Evolutionary conservation across 2,113 vertebrate genomes (phyloP), one percentile per base, ranked within the genome.

Genomic region (Electrona antarctica): DNA sequence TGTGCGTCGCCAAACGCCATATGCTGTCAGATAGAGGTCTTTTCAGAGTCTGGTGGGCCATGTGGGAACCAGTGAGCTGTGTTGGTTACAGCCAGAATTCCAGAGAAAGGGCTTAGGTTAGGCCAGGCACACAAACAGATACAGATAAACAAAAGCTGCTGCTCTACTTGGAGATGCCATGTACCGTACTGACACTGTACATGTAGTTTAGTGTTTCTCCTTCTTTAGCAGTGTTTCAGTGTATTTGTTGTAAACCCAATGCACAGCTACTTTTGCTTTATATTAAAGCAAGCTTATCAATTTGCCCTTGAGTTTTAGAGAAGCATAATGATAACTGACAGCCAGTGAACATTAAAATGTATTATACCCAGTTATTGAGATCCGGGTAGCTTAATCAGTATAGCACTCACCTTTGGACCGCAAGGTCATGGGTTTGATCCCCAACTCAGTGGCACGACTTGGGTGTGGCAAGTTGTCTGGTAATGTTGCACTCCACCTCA

Each of bases 241-340:
- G 50, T 69, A 69, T 11, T 60, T 71, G 57, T 66, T 56, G 74
- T 75, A 79, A 75, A 83, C 74, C 60, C 76, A 80, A 69, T 76
- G 76, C 82, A 77, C 77, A 54, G 74, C 77, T 81, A 77, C 69
- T 41, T 41, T 41, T 81, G 79, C 69, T 75, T 71, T 61, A 56
- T 68, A 82, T 64, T 80, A 76, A 71, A 75, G 74, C 68, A 78
- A 78, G 79, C 73, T 78, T 21, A 77, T 81, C 82, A 83, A 75
- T 84, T 78, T 80, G 81, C 58, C 82, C 79, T 84, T 79, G 79
- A 79, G 84, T 58, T 67, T 84, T 74, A 81, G 76, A 80, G 72
- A 75, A 66, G 73, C 77, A 28, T 83, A 84, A 87, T 54, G 52
- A 73, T 80, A 78, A 85, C 76, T 77, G 85, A 81, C 76, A 79